Base-by-base conservation (phyloP, 2,113 vertebrate genomes). In the Brachyhypopomus gauderio region DNA sequence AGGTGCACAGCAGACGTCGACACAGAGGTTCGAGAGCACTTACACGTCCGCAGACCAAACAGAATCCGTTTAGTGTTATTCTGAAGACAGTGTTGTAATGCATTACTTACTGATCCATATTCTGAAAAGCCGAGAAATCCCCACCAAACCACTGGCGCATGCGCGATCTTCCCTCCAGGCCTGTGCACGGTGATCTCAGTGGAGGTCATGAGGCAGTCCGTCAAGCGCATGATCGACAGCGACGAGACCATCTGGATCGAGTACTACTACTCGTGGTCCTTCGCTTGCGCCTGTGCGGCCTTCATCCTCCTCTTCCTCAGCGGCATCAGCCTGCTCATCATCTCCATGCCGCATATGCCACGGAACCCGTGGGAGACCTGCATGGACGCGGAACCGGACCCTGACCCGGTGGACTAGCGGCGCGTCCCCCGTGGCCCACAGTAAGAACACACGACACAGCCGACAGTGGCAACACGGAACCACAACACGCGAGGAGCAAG, bases 341-440 rank as follows among this genome's bases (percentile, higher is more conserved):
- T 98, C 85, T 97, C 98, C 0, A 95, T 99, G 93, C 98, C 97
- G 0, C 96, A 95, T 69, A 98, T 99, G 95, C 98, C 98, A n/a
- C 95, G 93, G 84, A 97, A 99, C 89, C 97, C 98, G 34, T 99
- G 98, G 98, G 97, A 99, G 91, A 95, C 95, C 76, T 99, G 98
- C 93, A 98, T 99, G 97, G 98, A 99, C 0, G 97, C 97, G 0
- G 97, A 98, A 22, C 96, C 96, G 0, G 97, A 99, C 76, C 96
- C 96, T 0, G 97, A 99, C 76, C 84, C 90, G 77, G 87, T 91
- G 41, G 93, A 94, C 87, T 93, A 92, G 87, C 66, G 22, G 38
- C 36, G 52, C 8, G 16, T 36, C 70, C 30, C 3, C 62, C 45
- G 74, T 12, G 45, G 59, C n/a, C 56, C 7, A 59, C 48, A 81